Evolutionary conservation across 2,113 vertebrate species (phyloP).

Genomic region (Gallinago jamesoni): DNA sequence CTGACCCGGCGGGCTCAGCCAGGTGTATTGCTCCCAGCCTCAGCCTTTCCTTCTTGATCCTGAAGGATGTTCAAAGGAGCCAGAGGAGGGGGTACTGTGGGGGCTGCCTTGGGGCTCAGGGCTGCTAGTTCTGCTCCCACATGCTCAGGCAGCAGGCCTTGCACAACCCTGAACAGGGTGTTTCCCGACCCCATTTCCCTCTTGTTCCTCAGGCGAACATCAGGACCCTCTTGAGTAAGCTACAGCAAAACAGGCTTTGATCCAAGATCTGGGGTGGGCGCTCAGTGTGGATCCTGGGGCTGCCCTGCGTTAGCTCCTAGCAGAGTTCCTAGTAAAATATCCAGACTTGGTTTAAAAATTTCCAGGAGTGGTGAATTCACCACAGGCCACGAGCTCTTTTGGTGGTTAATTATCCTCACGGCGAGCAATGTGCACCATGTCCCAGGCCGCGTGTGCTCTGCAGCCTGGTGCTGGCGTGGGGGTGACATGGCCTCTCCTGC

Average conservation of each 20-base stretch:
- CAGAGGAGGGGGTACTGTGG: not conserved
- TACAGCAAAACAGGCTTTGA: not conserved
- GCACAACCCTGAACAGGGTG: not conserved
- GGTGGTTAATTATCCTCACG: not conserved
- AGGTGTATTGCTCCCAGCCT: not conserved
- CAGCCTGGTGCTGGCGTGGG: not conserved
- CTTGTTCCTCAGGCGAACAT: not conserved
- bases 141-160: not conserved
- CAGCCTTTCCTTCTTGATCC: not conserved
- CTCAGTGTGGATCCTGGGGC: not conserved
- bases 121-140: not conserved
- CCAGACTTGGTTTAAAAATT: not conserved
- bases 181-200: not conserved
- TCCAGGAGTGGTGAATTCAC: not conserved
- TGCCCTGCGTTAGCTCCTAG: not conserved
- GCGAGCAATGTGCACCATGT: not conserved
- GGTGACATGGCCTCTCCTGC: not conserved
- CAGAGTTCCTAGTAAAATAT: slow-evolving; percentile 11
- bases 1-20: not conserved
- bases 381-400: not conserved
- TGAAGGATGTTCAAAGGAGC: not conserved
- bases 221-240: not conserved
- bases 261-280: not conserved
- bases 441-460: not conserved
- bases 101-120: not conserved